A percentile compares a stretch with the other conserved stretches of the same genome.
These are phyloP conservation scores for Penaeus vannamei DNA, from an alignment of 1,140 invertebrate genomes.

Conservation along the genomic window DNA sequence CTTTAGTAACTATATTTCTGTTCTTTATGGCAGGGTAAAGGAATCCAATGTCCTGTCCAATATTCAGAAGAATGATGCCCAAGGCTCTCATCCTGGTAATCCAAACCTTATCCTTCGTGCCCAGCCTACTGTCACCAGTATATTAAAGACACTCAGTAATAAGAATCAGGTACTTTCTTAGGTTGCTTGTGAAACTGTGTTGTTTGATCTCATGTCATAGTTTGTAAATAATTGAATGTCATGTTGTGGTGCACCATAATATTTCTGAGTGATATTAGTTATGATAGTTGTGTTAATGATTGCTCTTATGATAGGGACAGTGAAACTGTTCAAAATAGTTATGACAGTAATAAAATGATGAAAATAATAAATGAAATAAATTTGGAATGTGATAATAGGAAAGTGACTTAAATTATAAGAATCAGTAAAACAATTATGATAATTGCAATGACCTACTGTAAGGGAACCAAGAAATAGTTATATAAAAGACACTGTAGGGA, in stretches of 20 bases:
- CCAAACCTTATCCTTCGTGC: slow-evolving; percentile 85
- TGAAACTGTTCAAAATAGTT: neutral
- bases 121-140: slow-evolving; percentile 87
- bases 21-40: slow-evolving; percentile 71
- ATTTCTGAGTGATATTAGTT: too few relatives aligned
- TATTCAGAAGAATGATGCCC: slow-evolving; percentile 75
- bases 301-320: neutral
- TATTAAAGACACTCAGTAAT: slow-evolving; percentile 84
- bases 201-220: too few relatives aligned
- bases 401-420: too few relatives aligned
- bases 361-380: neutral
- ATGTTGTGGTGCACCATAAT: too few relatives aligned
- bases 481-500: neutral
- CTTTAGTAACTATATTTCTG: slow-evolving; percentile 44
- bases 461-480: too few relatives aligned
- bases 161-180: slow-evolving; percentile 53
- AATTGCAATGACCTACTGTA: too few relatives aligned
- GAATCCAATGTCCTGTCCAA: slow-evolving; percentile 73
- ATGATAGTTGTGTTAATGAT: neutral
- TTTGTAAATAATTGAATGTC: too few relatives aligned
- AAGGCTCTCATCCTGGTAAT: slow-evolving; percentile 71
- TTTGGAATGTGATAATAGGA: neutral
- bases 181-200: too few relatives aligned
- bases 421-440: too few relatives aligned
- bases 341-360: neutral